These are phyloP conservation scores for Aporophyla nigra DNA, from an alignment of 2,888 invertebrate genomes.

Conservation along the genomic window DNA sequence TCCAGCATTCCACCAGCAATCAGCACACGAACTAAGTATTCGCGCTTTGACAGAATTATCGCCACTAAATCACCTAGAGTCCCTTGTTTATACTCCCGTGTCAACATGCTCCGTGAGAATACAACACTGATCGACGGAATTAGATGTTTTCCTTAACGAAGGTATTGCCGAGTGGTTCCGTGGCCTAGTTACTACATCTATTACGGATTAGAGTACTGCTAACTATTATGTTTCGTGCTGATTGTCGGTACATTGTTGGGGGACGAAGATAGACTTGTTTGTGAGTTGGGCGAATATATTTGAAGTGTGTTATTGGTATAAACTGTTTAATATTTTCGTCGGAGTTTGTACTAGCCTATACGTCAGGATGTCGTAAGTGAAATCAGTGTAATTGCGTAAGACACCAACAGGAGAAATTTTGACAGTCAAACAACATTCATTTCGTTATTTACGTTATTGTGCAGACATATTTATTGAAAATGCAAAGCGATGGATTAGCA, in stretches of 20 bases:
- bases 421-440: too few species aligned
- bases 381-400: too few species aligned
- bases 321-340: too few species aligned
- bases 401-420: too few species aligned
- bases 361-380: too few species aligned
- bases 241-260: slow-evolving; percentile 34
- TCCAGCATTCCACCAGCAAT: too few species aligned
- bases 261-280: slow-evolving; percentile 36
- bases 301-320: background rate
- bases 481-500: too few species aligned
- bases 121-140: slow-evolving; percentile 78
- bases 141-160: slow-evolving; percentile 81
- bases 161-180: slow-evolving; percentile 61
- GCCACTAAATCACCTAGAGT: slow-evolving; percentile 54
- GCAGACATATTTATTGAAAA: too few species aligned
- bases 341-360: too few species aligned
- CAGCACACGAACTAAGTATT: background rate
- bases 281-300: background rate
- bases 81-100: slow-evolving; percentile 53
- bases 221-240: slow-evolving; percentile 30
- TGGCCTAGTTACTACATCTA: slow-evolving; percentile 75
- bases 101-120: slow-evolving; percentile 63
- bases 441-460: too few species aligned
- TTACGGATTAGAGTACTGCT: slow-evolving; percentile 9
- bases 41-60: slow-evolving; percentile 50